Conservation (phyloP, 2,888 invertebrate genomes). For the Rotaria socialis region DNA sequence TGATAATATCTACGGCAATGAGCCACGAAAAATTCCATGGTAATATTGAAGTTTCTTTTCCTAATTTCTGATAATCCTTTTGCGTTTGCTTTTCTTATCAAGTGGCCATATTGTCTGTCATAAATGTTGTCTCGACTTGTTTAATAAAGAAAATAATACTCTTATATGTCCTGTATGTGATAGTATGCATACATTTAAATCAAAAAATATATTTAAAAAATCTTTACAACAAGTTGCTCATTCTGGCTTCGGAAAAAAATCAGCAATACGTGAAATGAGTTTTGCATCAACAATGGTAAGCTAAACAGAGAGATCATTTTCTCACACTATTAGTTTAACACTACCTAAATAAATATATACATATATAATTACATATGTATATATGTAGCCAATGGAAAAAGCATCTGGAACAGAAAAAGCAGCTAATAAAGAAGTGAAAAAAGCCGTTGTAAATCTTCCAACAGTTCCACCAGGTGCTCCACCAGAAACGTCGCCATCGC, state of each 20-base stretch:
- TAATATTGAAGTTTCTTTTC: not conserved
- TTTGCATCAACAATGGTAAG: conserved; percentile 26
- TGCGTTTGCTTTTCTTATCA: not conserved
- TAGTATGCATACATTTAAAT: not conserved
- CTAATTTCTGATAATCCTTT: not conserved
- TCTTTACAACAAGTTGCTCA: not conserved
- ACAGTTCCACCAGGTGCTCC: conserved; percentile 9
- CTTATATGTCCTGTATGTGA: not conserved
- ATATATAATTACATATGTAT: not conserved
- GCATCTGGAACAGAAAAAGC: not conserved
- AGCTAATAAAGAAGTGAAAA: not conserved
- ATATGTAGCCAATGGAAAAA: not conserved
- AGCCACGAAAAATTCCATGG: conserved; percentile 12
- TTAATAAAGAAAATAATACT: not conserved
- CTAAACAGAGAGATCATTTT: too few relatives aligned
- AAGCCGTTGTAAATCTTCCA: not conserved
- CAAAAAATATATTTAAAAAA: conserved; percentile 29
- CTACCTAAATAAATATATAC: too few relatives aligned
- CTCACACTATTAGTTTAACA: too few relatives aligned
- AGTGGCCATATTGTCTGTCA: conserved; percentile 4
- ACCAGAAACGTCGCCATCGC: not conserved
- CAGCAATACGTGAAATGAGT: not conserved
- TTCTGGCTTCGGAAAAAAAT: not conserved
- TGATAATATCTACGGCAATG: conserved; percentile 25
- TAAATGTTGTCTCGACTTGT: not conserved